These are phyloP conservation scores for Microctonus aethiopoides DNA, from an alignment of 2,888 invertebrate species.

Conservation along the genomic window DNA sequence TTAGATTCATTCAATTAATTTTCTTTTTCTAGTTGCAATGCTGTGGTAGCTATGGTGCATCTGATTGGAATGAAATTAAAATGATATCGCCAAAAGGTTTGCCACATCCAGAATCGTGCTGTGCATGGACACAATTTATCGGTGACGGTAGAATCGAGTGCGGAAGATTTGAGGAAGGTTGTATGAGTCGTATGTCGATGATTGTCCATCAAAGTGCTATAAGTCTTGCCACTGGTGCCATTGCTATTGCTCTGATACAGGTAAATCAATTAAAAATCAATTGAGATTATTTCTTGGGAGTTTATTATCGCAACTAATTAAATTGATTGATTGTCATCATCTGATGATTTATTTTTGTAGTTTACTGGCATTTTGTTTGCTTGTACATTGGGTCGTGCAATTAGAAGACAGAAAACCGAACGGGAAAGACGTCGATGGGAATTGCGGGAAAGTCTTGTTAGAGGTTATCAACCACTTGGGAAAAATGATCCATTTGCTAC, in stretches of 20 bases:
- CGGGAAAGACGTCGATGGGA: conserved; percentile 79
- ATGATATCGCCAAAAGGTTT: conserved; percentile 61
- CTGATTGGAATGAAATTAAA: conserved; percentile 70
- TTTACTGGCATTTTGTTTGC: conserved; percentile 89
- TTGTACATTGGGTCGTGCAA: conserved; percentile 86
- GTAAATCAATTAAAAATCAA: conserved; percentile 61
- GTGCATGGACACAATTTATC: conserved; percentile 61
- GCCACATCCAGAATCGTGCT: conserved; percentile 74
- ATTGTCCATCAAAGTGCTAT: conserved; percentile 79
- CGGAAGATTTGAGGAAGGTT: conserved; percentile 68
- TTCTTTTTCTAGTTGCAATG: conserved; percentile 61
- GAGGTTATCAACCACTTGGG: conserved; percentile 63
- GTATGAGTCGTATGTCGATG: conserved; percentile 72
- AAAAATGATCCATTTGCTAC: conserved; percentile 59
- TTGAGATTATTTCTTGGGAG: background rate
- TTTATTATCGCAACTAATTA: no score
- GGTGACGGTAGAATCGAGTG: conserved; percentile 28
- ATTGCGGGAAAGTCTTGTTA: conserved; percentile 72
- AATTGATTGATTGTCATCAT: no score
- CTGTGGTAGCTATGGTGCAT: conserved; percentile 60
- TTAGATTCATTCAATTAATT: background rate
- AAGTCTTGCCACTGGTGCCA: conserved; percentile 78
- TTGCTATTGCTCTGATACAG: conserved; percentile 85
- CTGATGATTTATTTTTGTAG: no score
- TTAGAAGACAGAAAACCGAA: conserved; percentile 81